A percentile compares a stretch with the other conserved stretches of the same genome.
These are phyloP conservation scores for Psix sp. DNA, from an alignment of 1,140 invertebrate genomes.

Conservation along the genomic window DNA sequence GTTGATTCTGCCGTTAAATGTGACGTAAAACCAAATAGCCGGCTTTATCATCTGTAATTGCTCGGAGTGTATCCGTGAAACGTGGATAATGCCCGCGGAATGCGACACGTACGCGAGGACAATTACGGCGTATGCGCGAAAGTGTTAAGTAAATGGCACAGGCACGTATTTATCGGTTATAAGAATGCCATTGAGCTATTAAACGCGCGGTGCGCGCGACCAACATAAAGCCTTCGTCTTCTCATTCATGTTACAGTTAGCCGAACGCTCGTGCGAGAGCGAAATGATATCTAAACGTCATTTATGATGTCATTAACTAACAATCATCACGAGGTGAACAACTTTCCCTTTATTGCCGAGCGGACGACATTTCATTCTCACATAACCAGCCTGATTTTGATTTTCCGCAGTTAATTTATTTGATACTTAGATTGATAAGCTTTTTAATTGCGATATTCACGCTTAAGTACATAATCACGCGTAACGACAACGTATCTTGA, in stretches of 20 bases:
- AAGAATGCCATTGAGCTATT: slow-evolving; percentile 58
- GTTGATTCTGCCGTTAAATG: slow-evolving; percentile 32
- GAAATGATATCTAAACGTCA: slow-evolving; percentile 52
- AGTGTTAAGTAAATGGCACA: slow-evolving; percentile 52
- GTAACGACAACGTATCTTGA: too few relatives aligned
- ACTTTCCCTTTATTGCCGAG: slow-evolving; percentile 52
- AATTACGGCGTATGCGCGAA: slow-evolving; percentile 45
- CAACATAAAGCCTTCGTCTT: slow-evolving; percentile 32
- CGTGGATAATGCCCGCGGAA: slow-evolving; percentile 41
- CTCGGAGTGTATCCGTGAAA: slow-evolving; percentile 49
- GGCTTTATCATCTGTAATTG: slow-evolving; percentile 53
- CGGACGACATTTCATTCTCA: slow-evolving; percentile 32
- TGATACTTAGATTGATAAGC: neutral
- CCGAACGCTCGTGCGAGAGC: slow-evolving; percentile 25
- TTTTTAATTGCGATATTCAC: neutral
- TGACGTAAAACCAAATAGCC: slow-evolving; percentile 47
- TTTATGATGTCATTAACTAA: slow-evolving; percentile 53
- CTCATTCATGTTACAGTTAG: slow-evolving; percentile 49
- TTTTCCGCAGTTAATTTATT: slow-evolving; percentile 5
- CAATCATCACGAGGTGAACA: slow-evolving; percentile 60
- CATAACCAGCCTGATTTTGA: slow-evolving; percentile 1
- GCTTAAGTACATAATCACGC: too few relatives aligned
- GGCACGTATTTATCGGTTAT: slow-evolving; percentile 38
- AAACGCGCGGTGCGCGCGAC: slow-evolving; percentile 31
- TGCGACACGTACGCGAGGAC: slow-evolving; percentile 36